Evolutionary conservation across 2,113 vertebrate species (phyloP), one percentile per base, ranked within the genome.

Genomic region (Anseranas semipalmata): DNA sequence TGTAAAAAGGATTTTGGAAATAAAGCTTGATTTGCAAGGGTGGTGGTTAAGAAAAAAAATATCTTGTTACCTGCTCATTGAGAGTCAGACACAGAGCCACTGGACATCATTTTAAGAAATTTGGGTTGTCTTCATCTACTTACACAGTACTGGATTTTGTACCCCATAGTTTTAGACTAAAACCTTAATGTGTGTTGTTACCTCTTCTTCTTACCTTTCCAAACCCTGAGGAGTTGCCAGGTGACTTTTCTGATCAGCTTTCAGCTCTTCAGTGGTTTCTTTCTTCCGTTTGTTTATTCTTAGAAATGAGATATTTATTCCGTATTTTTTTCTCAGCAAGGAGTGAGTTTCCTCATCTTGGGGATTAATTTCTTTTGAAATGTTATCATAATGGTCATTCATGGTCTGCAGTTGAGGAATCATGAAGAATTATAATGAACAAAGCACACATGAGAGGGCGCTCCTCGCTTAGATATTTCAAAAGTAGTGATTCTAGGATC

Each of bases 371-470:
- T 24, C 12, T 46, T 80, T 70, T 12, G 46, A 76, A 43, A 6
- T 20, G 9, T 37, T 30, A 6, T 37, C 9, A 0, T 2, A 13
- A 15, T 9, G 9, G 37, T 82, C 55, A 7, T 33, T 70, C 18
- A 10, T 17, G 9, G 27, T 32, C 9, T 66, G 41, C 35, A 82
- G 39, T 1, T 77, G 62, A 78, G 30, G 65, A 41, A 7, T 7
- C 46, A 53, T 39, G 60, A 19, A 63, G 55, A 53, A 15, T 41
- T 50, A 8, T 5, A 33, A 9, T 11, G 33, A 72, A 9, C 32
- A 43, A 14, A 37, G 63, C 41, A 24, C 81, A 85, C 95, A 28
- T 65, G 73, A 96, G 96, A 93, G 96, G 96, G 96, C 92, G 89
- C 96, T 96, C 85, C 45, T 77, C 46, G 83, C 85, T 89, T 41